Percentiles rank a stretch among this genome's conserved stretches.
Conservation (phyloP, 2,888 invertebrate species). For the Cosmia pyralina region DNA sequence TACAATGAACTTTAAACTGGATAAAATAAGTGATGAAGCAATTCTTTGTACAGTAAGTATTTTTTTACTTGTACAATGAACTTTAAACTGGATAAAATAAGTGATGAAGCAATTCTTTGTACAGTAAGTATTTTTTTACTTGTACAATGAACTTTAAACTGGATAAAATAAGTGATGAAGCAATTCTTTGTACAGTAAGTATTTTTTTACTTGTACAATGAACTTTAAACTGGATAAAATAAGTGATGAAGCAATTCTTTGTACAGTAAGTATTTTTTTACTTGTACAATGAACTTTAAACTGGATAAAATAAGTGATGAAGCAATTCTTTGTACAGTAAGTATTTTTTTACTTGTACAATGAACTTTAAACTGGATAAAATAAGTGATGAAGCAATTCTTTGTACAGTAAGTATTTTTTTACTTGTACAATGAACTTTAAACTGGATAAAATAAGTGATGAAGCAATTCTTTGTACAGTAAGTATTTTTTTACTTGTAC, state of each 20-base stretch:
- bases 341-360: no score
- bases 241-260: background rate
- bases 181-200: fast-evolving
- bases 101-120: background rate
- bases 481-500: no score
- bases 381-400: background rate
- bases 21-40: background rate
- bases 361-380: background rate
- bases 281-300: background rate
- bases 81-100: background rate
- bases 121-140: background rate
- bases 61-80: no score
- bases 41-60: fast-evolving
- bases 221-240: background rate
- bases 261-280: background rate
- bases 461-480: background rate
- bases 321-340: background rate
- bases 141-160: background rate
- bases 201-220: no score
- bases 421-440: no score
- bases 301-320: background rate
- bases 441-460: background rate
- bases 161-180: background rate
- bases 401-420: background rate
- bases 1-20: background rate